Evolutionary conservation across 92 coral and sea anemone genomes (phyloP).

Genomic region (Micromussa lordhowensis): DNA sequence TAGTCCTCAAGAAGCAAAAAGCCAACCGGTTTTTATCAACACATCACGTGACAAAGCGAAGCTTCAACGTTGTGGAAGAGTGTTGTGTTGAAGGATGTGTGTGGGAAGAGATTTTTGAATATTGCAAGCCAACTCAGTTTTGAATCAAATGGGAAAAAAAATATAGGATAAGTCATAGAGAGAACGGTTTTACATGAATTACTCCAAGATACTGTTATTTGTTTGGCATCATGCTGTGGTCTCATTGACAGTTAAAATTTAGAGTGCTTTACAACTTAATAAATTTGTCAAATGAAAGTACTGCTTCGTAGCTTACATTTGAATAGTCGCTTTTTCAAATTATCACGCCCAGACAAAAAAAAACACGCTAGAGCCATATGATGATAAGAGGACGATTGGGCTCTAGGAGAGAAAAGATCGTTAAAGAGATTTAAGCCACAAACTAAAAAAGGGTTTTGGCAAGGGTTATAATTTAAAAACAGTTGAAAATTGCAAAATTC

Average conservation of each 20-base stretch:
- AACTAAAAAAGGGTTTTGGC: no score
- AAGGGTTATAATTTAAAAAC: no score
- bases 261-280: neutral
- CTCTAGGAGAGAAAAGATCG: no score
- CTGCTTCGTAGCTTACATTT: neutral
- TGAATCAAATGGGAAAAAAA: neutral
- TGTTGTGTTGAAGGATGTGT: constrained; percentile 30
- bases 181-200: neutral
- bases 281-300: neutral
- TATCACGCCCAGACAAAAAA: no score
- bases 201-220: no score
- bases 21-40: constrained; percentile 26
- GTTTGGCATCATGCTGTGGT: neutral
- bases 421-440: no score
- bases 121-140: neutral
- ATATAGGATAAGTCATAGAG: neutral
- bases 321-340: neutral
- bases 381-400: no score
- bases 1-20: neutral
- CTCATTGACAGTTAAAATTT: neutral
- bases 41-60: constrained; percentile 19
- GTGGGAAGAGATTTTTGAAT: constrained; percentile 15
- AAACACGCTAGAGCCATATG: no score
- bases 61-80: constrained; percentile 17
- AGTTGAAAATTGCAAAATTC: no score